Percentiles rank a stretch among this genome's conserved stretches.
phyloP scores from a whole-genome alignment of 2,888 invertebrate genomes.

The Pheosia tremula region DNA sequence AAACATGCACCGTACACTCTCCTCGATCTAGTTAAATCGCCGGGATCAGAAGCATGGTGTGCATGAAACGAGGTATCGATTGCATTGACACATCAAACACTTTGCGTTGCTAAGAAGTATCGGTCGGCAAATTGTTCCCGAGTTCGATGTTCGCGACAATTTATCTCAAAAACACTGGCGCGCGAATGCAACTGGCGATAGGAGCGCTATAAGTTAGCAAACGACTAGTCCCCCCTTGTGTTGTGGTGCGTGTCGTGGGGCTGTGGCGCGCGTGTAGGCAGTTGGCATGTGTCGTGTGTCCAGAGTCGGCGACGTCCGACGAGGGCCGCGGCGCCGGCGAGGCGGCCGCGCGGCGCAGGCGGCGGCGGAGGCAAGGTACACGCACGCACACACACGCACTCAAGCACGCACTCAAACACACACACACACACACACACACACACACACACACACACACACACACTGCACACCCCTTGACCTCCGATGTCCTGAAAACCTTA shows the following conservation, averaged over 20 bases:
- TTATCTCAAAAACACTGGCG: neutral
- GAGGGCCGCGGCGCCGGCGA: slow-evolving; percentile 52
- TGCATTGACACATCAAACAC: no score
- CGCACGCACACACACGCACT: slow-evolving; percentile 27
- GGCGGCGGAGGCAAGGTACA: slow-evolving; percentile 59
- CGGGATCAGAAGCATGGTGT: no score
- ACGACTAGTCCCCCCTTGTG: slow-evolving; percentile 37
- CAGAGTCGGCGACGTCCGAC: slow-evolving; percentile 76
- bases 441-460: neutral
- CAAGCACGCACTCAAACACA: slow-evolving; percentile 24
- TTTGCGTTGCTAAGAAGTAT: no score
- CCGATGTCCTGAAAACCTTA: neutral
- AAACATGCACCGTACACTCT: no score
- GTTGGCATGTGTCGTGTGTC: slow-evolving; percentile 83
- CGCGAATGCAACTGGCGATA: neutral
- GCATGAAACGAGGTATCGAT: no score
- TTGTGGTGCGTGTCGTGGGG: slow-evolving; percentile 7
- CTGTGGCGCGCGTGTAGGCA: slow-evolving; percentile 32
- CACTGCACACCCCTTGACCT: neutral
- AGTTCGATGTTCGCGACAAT: no score
- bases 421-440: slow-evolving; percentile 9
- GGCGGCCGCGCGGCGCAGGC: slow-evolving; percentile 50
- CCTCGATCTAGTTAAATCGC: no score
- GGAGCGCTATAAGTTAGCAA: slow-evolving; percentile 32
- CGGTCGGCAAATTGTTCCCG: no score